Base-by-base conservation (phyloP, 2,113 vertebrate species). In the Toxotes chatareus region DNA sequence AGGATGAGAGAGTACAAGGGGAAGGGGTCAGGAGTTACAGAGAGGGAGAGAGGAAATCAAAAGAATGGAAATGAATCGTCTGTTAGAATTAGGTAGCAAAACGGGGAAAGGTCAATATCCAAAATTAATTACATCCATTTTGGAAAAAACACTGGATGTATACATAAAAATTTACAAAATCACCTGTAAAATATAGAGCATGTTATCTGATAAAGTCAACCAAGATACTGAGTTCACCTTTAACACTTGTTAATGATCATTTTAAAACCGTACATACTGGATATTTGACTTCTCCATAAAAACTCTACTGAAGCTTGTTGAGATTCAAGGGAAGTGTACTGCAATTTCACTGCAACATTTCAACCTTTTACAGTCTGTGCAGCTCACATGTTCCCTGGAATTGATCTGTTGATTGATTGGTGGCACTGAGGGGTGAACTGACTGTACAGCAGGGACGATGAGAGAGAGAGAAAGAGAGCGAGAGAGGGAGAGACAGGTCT, bases 391-490 rank as follows among this genome's bases (percentile, higher is more conserved):
- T 27, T 59, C 21, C n/a, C 49, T 53, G 42, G 23, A 63, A 89
- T 87, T 53, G 61, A 90, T 91, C 49, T 36, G 16, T 31, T 3
- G 42, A 87, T 89, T 84, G 80, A 90, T 82, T 68, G 67, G 61
- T 86, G 85, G 42, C 60, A 13, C 40, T 17, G 47, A 57, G 56
- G 47, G 64, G 16, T 71, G 60, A 31, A 27, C 38, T 21, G 62
- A 55, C 46, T 31, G 23, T 10, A 31, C 38, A 69, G 17, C 23
- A 59, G 31, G 19, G 46, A 13, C 1, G 17, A 46, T 10, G 66
- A 40, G 34, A 55, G 36, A 65, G 27, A 36, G 42, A 42, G 44
- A 46, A 32, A 27, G 27, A 27, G 27, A 27, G 27, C 27, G 34
- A 55, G 36, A 65, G 27, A 36, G 42, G 32, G 44, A 46, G 27